Base-by-base conservation (phyloP, 2,113 vertebrate species). In the Anguilla rostrata region DNA sequence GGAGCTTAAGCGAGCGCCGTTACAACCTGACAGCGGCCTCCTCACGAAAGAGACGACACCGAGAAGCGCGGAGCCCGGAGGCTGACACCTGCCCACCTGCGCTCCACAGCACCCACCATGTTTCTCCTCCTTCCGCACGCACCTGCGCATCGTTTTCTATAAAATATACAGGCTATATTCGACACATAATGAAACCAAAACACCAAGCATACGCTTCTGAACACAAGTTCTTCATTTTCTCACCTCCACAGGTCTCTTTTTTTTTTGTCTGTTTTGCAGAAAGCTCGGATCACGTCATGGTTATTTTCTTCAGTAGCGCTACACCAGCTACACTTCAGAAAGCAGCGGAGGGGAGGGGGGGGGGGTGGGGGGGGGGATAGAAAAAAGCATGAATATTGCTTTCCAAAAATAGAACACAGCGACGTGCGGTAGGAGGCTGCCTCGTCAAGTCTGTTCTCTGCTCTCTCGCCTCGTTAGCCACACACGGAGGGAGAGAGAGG, bases 341-440 rank as follows among this genome's bases (percentile, higher is more conserved):
- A 84, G 84, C 85, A 49, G 63, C 63, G 56, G 84, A 29, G 86
- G 81, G 84, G 63, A 81, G 81, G 83, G 20, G 82, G 71, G 83
- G 81, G 86, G 82, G 82, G 81, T 81, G 18, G 84, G 79, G 83
- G 83, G 43, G 84, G 79, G 81, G 83, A 11, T 0, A 20, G 3
- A 87, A 60, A 86, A 84, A 87, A 84, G 86, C 78, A 83, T 90
- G 88, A 86, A 90, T 89, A 92, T 90, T 90, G 85, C 87, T 90
- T 89, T 89, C 91, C 90, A 90, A 90, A 92, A 92, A 92, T 92
- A 92, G 91, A 87, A 87, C 87, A 89, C 12, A 88, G 89, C 89
- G 79, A 88, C 71, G 86, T 89, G 87, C 49, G 87, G 14, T 60
- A 34, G 81, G 88, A 90, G 91, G 88, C 88, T 85, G 87, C 87